phyloP scores from a whole-genome alignment of 2,797 vertebrate species.

The Percopsis omiscomaycus region DNA sequence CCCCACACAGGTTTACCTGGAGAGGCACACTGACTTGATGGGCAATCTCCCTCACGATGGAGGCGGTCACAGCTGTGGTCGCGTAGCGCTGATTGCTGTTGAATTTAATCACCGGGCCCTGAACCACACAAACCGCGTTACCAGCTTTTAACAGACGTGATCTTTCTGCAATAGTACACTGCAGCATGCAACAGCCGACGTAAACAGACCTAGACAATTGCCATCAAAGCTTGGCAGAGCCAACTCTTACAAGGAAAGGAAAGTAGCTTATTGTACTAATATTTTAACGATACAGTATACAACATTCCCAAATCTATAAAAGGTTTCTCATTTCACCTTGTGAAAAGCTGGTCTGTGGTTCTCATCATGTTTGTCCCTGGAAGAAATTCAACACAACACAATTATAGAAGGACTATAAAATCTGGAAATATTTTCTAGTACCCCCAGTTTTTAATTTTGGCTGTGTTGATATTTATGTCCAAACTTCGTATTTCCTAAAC shows the following conservation, averaged over 20 bases:
- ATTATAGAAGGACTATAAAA: background rate
- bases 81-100: slow-evolving; percentile 97
- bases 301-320: background rate
- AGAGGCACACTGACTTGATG: slow-evolving; percentile 82
- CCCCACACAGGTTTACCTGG: slow-evolving; percentile 77
- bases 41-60: slow-evolving; percentile 86
- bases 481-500: no score
- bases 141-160: no score
- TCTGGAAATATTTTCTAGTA: background rate
- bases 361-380: slow-evolving; percentile 95
- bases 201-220: background rate
- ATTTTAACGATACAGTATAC: background rate
- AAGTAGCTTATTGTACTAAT: no score
- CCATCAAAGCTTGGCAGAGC: no score
- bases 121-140: slow-evolving; percentile 13
- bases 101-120: slow-evolving; percentile 96
- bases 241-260: no score
- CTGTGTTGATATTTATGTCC: no score
- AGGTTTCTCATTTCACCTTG: slow-evolving; percentile 77
- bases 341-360: slow-evolving; percentile 94
- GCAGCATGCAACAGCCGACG: background rate
- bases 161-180: background rate
- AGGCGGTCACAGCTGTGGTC: slow-evolving; percentile 89
- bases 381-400: background rate
- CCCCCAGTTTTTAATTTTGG: no score